Evolutionary conservation across 2,113 vertebrate genomes (phyloP), one percentile per base, ranked within the genome.

Genomic region (Calcarius ornatus): DNA sequence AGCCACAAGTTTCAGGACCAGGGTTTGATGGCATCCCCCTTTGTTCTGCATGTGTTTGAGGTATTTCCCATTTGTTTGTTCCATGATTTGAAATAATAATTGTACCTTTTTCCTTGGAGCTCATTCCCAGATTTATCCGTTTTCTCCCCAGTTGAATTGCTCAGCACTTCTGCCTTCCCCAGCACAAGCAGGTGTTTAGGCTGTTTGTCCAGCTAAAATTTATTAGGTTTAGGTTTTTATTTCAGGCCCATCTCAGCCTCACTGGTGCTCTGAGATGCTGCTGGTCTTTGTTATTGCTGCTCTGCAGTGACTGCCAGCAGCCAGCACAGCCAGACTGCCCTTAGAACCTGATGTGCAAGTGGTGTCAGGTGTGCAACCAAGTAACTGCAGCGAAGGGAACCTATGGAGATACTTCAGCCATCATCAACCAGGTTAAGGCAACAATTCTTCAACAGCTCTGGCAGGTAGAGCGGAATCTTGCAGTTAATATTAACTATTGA

Each of bases 151-250:
- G 85, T 24, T 2, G 3, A 37, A 17, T 15, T 27, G 9, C 24
- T 70, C 0, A 0, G 13, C 1, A 0, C 16, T 38, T 88, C 35
- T 84, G 37, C 24, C 68, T 45, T 83, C n/a, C 22, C 24, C 47
- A 63, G 3, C 12, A 18, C 20, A 37, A 8, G 1, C 11, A 38
- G 0, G 0, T 6, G 6, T 42, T 65, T 65, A 40, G 45, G 25
- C 31, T 6, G 4, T 47, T 76, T 28, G 10, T 72, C 37, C 50
- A 21, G 33, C 12, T 77, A 3, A 57, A 43, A 27, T 19, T 38
- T 57, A 21, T 5, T 61, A 21, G 15, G 17, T 70, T 71, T 4
- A 47, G 61, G 6, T 12, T 71, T 90, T 85, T 38, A 30, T 65
- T 88, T 60, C 1, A 2, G 28, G 43, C 25, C 31, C n/a, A 0